These are phyloP conservation scores for Augochlorella aurata DNA, from an alignment of 2,888 invertebrate genomes.

Conservation along the genomic window DNA sequence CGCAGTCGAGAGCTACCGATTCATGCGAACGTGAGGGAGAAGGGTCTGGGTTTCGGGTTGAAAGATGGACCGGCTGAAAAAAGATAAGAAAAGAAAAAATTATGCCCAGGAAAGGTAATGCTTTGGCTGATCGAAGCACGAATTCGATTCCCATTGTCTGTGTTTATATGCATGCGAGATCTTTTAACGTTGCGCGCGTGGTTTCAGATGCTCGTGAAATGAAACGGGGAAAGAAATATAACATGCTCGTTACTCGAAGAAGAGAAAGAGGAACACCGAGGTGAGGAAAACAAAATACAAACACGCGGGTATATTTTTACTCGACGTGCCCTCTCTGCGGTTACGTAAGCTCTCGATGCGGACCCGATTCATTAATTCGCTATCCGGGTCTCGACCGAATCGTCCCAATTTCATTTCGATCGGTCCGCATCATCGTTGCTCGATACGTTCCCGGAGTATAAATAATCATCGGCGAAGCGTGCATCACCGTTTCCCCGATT, in stretches of 20 bases:
- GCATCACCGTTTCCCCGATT: not conserved
- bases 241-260: not conserved
- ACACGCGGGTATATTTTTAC: conserved; percentile 6
- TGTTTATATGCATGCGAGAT: not conserved
- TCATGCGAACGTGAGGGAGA: conserved; percentile 84
- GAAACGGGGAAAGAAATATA: not conserved
- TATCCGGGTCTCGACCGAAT: conserved; percentile 47
- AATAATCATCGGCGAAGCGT: not conserved
- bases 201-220: not conserved
- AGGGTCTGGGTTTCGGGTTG: conserved; percentile 85
- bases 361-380: conserved; percentile 33
- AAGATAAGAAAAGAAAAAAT: conserved; percentile 82
- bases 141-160: not conserved
- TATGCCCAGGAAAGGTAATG: conserved; percentile 65
- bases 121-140: conserved; percentile 14
- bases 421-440: conserved; percentile 34
- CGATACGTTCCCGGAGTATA: conserved; percentile 1
- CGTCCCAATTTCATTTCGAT: conserved; percentile 44
- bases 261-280: not conserved
- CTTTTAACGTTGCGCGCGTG: not conserved
- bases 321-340: not conserved
- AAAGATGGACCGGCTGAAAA: conserved; percentile 85
- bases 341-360: conserved; percentile 36
- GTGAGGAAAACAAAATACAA: not conserved
- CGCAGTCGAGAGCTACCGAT: conserved; percentile 80